phyloP scores from a whole-genome alignment of 1,140 invertebrate genomes.

The Drosophila neocordata region DNA sequence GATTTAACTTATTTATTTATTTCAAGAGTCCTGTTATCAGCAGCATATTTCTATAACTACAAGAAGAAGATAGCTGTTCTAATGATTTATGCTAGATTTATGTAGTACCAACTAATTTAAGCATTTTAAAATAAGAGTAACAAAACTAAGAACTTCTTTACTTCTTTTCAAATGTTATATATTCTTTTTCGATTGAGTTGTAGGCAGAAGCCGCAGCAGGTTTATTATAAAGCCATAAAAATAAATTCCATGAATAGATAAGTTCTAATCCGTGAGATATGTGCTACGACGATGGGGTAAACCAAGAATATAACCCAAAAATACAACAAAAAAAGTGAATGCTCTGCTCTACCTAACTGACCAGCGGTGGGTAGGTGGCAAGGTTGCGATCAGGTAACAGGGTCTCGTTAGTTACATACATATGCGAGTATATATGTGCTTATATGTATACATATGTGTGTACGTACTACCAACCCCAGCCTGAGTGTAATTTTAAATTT shows the following conservation, averaged over 20 bases:
- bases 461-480: slow-evolving; percentile 32
- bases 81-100: too few relatives aligned
- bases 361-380: not conserved
- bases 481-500: slow-evolving; percentile 50
- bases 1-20: too few relatives aligned
- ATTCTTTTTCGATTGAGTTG: not conserved
- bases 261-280: slow-evolving; percentile 1
- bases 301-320: not conserved
- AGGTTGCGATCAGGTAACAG: slow-evolving; percentile 8
- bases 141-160: too few relatives aligned
- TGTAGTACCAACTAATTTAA: too few relatives aligned
- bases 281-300: not conserved
- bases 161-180: not conserved
- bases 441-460: not conserved
- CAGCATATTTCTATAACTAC: too few relatives aligned
- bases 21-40: too few relatives aligned
- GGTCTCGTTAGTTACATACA: slow-evolving; percentile 18
- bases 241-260: not conserved
- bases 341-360: slow-evolving; percentile 1
- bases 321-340: not conserved
- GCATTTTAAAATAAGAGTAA: too few relatives aligned
- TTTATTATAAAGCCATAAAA: slow-evolving; percentile 6
- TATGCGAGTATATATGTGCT: not conserved
- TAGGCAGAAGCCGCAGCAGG: not conserved
- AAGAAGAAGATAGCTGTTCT: too few relatives aligned